phyloP scores from a whole-genome alignment of 2,888 invertebrate species.

The Temnothorax rugatulus region DNA sequence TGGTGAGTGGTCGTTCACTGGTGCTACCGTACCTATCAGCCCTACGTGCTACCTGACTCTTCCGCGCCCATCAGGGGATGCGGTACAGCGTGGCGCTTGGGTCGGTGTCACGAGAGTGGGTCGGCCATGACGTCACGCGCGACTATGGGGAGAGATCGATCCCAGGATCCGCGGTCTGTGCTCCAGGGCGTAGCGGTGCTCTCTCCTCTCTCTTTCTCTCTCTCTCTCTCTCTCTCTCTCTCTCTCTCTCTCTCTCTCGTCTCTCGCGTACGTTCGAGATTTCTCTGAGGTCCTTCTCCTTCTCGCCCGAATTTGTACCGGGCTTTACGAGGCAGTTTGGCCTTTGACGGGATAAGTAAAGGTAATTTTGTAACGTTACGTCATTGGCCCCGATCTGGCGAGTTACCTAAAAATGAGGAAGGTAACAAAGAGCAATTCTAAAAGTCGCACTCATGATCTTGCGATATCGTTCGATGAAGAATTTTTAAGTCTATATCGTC shows the following conservation, averaged over 20 bases:
- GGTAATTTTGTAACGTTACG: constrained; percentile 34
- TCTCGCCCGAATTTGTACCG: constrained; percentile 26
- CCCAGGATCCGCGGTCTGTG: constrained; percentile 76
- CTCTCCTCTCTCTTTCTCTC: constrained; percentile 8
- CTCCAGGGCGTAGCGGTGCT: constrained; percentile 71
- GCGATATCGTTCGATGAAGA: neutral
- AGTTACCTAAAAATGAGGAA: neutral
- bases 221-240: neutral
- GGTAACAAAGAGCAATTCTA: neutral
- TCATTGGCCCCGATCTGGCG: constrained; percentile 10
- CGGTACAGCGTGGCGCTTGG: constrained; percentile 59
- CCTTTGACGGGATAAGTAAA: constrained; percentile 42
- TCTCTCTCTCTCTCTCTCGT: neutral
- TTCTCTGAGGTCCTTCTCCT: constrained; percentile 38
- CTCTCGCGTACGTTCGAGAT: constrained; percentile 19
- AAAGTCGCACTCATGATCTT: neutral
- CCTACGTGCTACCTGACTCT: constrained; percentile 51
- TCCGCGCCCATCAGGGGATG: constrained; percentile 57
- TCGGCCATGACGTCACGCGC: constrained; percentile 74
- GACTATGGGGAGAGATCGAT: constrained; percentile 76
- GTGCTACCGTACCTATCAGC: constrained; percentile 62
- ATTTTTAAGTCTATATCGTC: neutral
- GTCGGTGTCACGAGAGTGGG: constrained; percentile 76
- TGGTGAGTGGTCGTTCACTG: constrained; percentile 53
- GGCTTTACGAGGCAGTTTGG: constrained; percentile 15